These are phyloP conservation scores for Anabas testudineus DNA, from an alignment of 2,797 vertebrate genomes.

Conservation along the genomic window DNA sequence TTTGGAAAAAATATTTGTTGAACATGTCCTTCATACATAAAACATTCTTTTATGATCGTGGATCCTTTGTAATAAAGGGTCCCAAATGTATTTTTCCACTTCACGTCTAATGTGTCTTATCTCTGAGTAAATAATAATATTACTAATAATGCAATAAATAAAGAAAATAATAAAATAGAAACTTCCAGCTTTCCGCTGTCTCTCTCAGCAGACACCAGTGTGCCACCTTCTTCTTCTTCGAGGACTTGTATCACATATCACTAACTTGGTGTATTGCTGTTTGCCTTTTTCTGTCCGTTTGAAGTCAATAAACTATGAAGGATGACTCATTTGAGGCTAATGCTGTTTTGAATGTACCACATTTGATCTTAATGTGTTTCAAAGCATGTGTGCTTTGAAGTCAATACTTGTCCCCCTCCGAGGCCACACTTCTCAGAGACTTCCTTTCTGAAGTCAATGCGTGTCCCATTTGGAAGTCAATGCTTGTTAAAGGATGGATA, in stretches of 20 bases:
- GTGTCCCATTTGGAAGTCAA: slow-evolving; percentile 75
- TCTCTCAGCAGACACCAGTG: neutral
- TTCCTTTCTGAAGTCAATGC: slow-evolving; percentile 74
- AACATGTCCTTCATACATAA: slow-evolving; percentile 18
- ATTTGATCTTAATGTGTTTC: slow-evolving; percentile 76
- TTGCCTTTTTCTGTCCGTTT: slow-evolving; percentile 66
- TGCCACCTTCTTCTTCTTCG: slow-evolving; percentile 10
- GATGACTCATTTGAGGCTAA: slow-evolving; percentile 77
- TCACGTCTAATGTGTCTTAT: too few relatives aligned
- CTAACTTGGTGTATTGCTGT: slow-evolving; percentile 40
- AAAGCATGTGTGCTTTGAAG: slow-evolving; percentile 79
- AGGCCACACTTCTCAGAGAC: slow-evolving; percentile 66
- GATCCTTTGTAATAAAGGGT: neutral
- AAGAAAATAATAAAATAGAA: slow-evolving; percentile 1
- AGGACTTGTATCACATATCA: slow-evolving; percentile 17
- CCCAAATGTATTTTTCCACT: neutral
- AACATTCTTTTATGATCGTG: neutral
- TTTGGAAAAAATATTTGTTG: slow-evolving; percentile 12
- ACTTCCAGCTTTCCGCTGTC: slow-evolving; percentile 8
- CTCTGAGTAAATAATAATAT: too few relatives aligned
- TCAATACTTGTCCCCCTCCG: slow-evolving; percentile 64
- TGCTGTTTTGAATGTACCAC: slow-evolving; percentile 70
- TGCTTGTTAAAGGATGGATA: slow-evolving; percentile 70
- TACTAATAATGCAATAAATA: too few relatives aligned
- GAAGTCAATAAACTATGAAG: slow-evolving; percentile 79